These are phyloP conservation scores for Scaptomyza reducta DNA, from an alignment of 2,888 invertebrate genomes.

Conservation along the genomic window DNA sequence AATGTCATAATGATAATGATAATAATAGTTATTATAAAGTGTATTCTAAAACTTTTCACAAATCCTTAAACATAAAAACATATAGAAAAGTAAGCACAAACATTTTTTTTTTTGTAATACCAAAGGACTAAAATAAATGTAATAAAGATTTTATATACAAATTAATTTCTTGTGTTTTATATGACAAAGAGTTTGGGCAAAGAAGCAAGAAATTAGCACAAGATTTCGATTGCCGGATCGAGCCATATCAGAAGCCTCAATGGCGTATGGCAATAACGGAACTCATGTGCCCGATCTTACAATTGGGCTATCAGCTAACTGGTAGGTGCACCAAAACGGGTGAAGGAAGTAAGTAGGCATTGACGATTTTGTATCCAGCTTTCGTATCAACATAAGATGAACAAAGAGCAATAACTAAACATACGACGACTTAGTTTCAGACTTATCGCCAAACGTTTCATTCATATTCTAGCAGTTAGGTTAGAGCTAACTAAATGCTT, in stretches of 20 bases:
- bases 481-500: constrained; percentile 54
- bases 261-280: constrained; percentile 63
- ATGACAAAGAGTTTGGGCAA: background rate
- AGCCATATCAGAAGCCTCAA: constrained; percentile 43
- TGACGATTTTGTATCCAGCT: constrained; percentile 32
- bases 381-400: constrained; percentile 46
- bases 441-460: constrained; percentile 52
- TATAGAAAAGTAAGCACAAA: too few relatives aligned
- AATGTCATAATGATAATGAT: background rate
- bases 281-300: constrained; percentile 72
- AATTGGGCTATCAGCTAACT: constrained; percentile 69
- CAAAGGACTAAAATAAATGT: too few relatives aligned
- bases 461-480: constrained; percentile 64
- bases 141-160: too few relatives aligned
- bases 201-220: constrained; percentile 39
- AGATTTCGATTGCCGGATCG: constrained; percentile 21
- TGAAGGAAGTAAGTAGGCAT: constrained; percentile 34
- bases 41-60: too few relatives aligned
- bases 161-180: too few relatives aligned
- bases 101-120: too few relatives aligned
- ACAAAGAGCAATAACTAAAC: constrained; percentile 27
- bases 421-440: constrained; percentile 46
- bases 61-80: too few relatives aligned
- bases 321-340: constrained; percentile 49
- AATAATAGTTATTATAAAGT: too few relatives aligned